Evolutionary conservation across 2,113 vertebrate genomes (phyloP).

Genomic region (Sporophila hypoxantha): DNA sequence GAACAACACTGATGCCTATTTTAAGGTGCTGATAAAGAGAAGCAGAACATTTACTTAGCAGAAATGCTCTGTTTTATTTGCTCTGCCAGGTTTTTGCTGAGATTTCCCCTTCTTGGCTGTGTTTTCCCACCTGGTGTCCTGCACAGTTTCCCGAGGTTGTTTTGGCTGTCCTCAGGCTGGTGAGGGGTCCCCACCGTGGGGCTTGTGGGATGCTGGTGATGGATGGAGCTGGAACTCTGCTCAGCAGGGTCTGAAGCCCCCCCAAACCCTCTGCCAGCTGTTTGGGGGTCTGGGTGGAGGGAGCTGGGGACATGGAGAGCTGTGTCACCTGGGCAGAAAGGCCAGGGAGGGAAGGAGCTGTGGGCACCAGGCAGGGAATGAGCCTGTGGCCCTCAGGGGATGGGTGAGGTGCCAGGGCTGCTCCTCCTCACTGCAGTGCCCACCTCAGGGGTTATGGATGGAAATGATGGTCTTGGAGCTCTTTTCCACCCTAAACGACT

Average conservation of each 20-base stretch:
- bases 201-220: not conserved
- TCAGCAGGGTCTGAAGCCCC: not conserved
- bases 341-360: accelerated
- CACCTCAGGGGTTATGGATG: not conserved
- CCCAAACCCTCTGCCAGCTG: not conserved
- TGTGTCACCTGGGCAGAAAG: not conserved
- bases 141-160: not conserved
- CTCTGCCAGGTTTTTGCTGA: not conserved
- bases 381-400: not conserved
- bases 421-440: not conserved
- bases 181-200: not conserved
- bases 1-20: not conserved
- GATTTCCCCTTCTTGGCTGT: not conserved
- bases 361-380: not conserved
- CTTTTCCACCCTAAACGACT: not conserved
- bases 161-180: not conserved
- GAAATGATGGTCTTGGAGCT: not conserved
- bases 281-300: not conserved
- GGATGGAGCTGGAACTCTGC: not conserved
- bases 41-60: not conserved
- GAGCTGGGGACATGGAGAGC: not conserved
- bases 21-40: not conserved
- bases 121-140: not conserved
- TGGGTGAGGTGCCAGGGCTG: not conserved
- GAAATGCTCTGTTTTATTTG: not conserved